Conservation (phyloP, 2,888 invertebrate genomes). For the Rhagonycha lutea region DNA sequence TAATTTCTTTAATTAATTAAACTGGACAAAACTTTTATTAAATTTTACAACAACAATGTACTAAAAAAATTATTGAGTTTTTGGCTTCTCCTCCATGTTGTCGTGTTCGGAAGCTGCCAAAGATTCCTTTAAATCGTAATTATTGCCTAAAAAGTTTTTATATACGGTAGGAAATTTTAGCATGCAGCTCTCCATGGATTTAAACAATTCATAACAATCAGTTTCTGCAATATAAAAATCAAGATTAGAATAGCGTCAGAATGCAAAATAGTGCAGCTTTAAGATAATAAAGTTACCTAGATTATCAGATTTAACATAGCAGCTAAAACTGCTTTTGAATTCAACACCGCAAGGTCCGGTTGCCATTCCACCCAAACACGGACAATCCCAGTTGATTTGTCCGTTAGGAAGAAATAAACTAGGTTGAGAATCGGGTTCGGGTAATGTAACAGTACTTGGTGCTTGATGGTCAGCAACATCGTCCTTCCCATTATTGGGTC, state of each 20-base stretch:
- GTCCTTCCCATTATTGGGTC: constrained; percentile 73
- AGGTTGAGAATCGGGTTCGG: constrained; percentile 74
- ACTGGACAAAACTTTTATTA: too few species aligned
- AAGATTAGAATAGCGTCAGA: not conserved
- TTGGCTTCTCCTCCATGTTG: constrained; percentile 11
- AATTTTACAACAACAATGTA: not conserved
- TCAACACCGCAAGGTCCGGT: constrained; percentile 93
- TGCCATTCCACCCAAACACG: constrained; percentile 96
- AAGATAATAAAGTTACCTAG: constrained; percentile 63
- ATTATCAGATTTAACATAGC: constrained; percentile 91
- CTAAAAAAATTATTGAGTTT: not conserved
- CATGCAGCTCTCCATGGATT: constrained; percentile 91
- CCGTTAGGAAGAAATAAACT: constrained; percentile 85
- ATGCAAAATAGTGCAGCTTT: not conserved
- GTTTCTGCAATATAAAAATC: constrained; percentile 54
- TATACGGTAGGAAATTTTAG: constrained; percentile 83
- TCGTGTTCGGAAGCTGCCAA: constrained; percentile 32
- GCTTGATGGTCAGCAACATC: constrained; percentile 77
- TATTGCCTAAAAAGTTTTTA: constrained; percentile 70
- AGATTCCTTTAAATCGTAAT: constrained; percentile 58
- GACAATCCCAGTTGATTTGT: constrained; percentile 95
- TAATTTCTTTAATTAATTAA: not conserved
- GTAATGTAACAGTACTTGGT: constrained; percentile 72
- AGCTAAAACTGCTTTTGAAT: constrained; percentile 92
- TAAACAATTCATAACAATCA: constrained; percentile 90